Evolutionary conservation across 2,113 vertebrate genomes (phyloP), one percentile per base, ranked within the genome.

Genomic region (Pomatorhinus ruficollis): DNA sequence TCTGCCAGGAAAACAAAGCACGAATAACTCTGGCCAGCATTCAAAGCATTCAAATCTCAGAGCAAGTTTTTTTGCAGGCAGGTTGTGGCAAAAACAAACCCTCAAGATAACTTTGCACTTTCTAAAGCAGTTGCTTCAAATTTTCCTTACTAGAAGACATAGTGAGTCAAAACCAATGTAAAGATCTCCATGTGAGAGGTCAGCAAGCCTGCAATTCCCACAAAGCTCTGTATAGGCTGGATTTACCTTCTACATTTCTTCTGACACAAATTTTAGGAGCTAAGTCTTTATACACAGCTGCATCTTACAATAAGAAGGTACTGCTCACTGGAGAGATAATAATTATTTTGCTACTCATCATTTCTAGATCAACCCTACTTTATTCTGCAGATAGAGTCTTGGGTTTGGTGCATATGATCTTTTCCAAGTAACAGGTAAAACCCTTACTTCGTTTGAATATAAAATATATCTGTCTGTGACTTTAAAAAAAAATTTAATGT

Each of bases 401-500:
- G 15, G 37, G 11, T 61, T 86, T 74, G 9, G 9, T 44, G 27
- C 4, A 27, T 9, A 20, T 2, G 2, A 4, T 28, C 6, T 76
- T 83, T 39, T 15, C 8, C 80, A 83, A 53, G 14, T 8, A 59
- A 65, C 11, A 30, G 15, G 17, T 33, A 60, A 83, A 78, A 18
- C 7, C 1, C 2, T 11, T 63, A 8, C 5, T 96, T 72, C 33
- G 28, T 87, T 49, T 57, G 20, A 72, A 40, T 33, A 27, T 25
- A 76, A 89, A 72, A 64, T 42, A 25, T 12, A 8, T 17, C 8
- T 83, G 28, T 9, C 28, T 54, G 5, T 45, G 31, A 35, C 4
- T 65, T 64, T 22, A 3, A 0, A 54, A 53, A 53, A 63, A 49
- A 19, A 0, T 1, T 8, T 15, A 63, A 18, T 40, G 15, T 23